These are phyloP conservation scores for Bhutanitis thaidina DNA, from an alignment of 2,888 invertebrate species.

Conservation along the genomic window DNA sequence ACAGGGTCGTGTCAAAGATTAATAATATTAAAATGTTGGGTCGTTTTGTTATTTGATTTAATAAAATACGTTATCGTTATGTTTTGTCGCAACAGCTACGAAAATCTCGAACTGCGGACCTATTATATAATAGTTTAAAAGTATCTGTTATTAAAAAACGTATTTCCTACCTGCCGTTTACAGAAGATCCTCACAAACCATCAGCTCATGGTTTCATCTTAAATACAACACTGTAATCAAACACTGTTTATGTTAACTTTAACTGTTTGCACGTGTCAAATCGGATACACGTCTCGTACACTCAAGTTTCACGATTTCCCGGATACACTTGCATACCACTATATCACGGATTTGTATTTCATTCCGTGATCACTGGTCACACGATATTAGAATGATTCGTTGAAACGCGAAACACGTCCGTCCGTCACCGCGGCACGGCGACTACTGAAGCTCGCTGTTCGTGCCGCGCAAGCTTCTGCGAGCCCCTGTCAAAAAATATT, in stretches of 20 bases:
- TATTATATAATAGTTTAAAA: too few species aligned
- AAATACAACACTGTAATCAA: background rate
- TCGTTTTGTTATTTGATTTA: too few species aligned
- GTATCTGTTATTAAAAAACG: too few species aligned
- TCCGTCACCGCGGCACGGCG: conserved; percentile 47
- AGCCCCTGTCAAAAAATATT: conserved; percentile 51
- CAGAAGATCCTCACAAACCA: conserved; percentile 1
- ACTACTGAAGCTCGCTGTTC: conserved; percentile 41
- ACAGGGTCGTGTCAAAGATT: too few species aligned
- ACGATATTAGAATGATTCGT: conserved; percentile 27
- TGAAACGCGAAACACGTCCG: conserved; percentile 37
- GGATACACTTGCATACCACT: conserved; percentile 31
- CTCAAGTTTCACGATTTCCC: conserved; percentile 26
- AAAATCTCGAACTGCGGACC: too few species aligned
- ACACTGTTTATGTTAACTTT: background rate
- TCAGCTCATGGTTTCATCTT: conserved; percentile 13
- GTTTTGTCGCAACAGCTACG: too few species aligned
- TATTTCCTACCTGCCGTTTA: background rate
- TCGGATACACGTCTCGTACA: background rate
- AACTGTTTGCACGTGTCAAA: conserved; percentile 1
- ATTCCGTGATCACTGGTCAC: conserved; percentile 58
- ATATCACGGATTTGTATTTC: conserved; percentile 20
- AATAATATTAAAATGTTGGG: too few species aligned
- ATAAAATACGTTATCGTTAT: too few species aligned
- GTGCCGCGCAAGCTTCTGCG: conserved; percentile 65